Base-by-base conservation (phyloP, 2,888 invertebrate species). In the Rhagonycha fulva region DNA sequence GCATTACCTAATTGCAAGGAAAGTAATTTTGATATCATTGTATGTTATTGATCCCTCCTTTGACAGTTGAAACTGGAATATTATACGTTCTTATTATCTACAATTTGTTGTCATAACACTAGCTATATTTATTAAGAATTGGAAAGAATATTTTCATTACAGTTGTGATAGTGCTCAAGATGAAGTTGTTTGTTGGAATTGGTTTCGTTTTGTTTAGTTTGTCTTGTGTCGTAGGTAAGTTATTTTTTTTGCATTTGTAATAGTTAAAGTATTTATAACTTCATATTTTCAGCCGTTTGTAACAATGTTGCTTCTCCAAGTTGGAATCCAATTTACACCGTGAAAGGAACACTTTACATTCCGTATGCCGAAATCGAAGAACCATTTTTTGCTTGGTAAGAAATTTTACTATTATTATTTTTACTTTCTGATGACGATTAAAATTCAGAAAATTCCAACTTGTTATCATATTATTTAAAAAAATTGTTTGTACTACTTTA, bases 291-390 rank as follows among this genome's bases (percentile, higher is more conserved):
- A 70, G 61, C 47, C 24, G 10, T 32, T 30, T 28, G 28, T 68
- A 68, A 71, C 62, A 82, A 87, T 61, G 62, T 84, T 9, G 88
- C 61, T 60, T 12, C 90, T 1, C 94, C 94, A 14, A 88, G 88
- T 87, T 96, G 96, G 92, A 94, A 91, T 83, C 85, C 90, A 0
- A 91, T 91, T 0, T 96, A 96, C 84, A 92, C 93, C 0, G 93
- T 94, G 0, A 93, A 93, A 84, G 97, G 96, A 4, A 90, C 93
- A 4, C 88, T 98, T 26, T 92, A 91, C 81, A 95, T 98, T 80
- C 98, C 98, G 0, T 98, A 98, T 89, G 98, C 98, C 0, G 98
- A 98, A 89, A 92, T 98, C 69, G 91, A 91, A 24, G 98, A 98
- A 87, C 97, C 98, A 0, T 97, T 98, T 85, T 93, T 92, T 84